Percentiles rank a stretch among this genome's conserved stretches.
These are phyloP conservation scores for Leptopilina boulardi DNA, from an alignment of 1,140 invertebrate genomes.

Conservation along the genomic window DNA sequence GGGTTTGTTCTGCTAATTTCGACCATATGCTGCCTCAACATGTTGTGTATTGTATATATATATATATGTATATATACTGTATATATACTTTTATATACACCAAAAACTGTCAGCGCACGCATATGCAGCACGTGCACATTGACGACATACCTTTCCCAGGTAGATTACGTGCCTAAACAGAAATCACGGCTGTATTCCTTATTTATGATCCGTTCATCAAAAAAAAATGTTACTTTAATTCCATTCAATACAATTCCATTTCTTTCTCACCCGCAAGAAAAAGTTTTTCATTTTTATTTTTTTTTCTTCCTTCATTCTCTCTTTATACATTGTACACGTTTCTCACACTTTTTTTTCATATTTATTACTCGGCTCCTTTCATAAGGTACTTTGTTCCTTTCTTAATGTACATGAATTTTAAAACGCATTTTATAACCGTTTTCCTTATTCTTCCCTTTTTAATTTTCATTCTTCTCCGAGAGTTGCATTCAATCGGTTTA, in stretches of 20 bases:
- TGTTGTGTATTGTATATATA: too few relatives aligned
- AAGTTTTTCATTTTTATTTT: background rate
- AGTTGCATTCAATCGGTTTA: too few relatives aligned
- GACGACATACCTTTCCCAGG: background rate
- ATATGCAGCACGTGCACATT: slow-evolving; percentile 13
- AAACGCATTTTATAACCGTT: too few relatives aligned
- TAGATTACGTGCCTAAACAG: slow-evolving; percentile 31
- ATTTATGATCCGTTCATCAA: slow-evolving; percentile 1
- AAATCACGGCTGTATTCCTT: slow-evolving; percentile 27
- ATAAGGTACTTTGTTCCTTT: background rate
- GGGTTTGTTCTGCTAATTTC: slow-evolving; percentile 24
- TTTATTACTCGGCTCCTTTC: background rate
- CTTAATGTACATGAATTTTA: background rate
- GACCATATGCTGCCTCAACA: slow-evolving; percentile 22
- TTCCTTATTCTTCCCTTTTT: too few relatives aligned
- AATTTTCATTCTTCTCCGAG: too few relatives aligned
- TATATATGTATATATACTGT: too few relatives aligned
- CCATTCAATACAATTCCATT: background rate
- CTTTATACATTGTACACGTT: background rate
- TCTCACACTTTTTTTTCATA: background rate
- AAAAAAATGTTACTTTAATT: background rate
- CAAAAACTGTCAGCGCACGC: slow-evolving; percentile 8
- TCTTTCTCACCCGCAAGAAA: background rate
- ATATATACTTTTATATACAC: background rate
- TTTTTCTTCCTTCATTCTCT: background rate